Base-by-base conservation (phyloP, 2,888 invertebrate genomes). In the Aphidoletes aphidimyza region DNA sequence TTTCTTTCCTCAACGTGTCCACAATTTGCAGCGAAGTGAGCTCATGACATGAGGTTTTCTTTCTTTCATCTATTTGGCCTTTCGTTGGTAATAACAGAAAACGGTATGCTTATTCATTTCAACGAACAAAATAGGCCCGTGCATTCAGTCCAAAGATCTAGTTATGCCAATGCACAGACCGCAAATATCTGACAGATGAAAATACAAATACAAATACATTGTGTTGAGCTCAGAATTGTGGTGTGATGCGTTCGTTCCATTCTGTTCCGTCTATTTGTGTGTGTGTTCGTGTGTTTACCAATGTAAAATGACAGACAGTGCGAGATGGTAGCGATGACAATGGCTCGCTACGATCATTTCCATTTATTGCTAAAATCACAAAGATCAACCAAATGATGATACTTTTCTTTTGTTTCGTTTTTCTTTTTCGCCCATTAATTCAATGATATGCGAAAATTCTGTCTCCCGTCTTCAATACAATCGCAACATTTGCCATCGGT, bases 161-260 rank as follows among this genome's bases (percentile, higher is more conserved):
- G 54, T 54, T 54, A 54, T 54, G 54, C 54, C 54, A 22, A 54
- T 54, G 54, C 54, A 54, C 54, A 26, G 5, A 26, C 22, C 54
- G 17, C 49, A 22, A 26, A n/a, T 54, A 54, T 54, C 22, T 54
- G 54, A 54, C 54, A 26, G 54, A 54, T 54, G 26, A 54, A 14
- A 6, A 54, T 54, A 54, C 54, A n/a, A 47, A 47, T 47, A 47
- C n/a, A n/a, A n/a, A n/a, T 42, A 42, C 11, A 11, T 11, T 11
- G 11, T 42, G 8, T 42, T 11, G 42, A 42, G 42, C 42, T 11
- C n/a, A n/a, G n/a, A n/a, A n/a, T n/a, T n/a, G n/a, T n/a, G n/a
- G n/a, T n/a, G n/a, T n/a, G n/a, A n/a, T n/a, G n/a, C n/a, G n/a
- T n/a, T n/a, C n/a, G n/a, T n/a, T n/a, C n/a, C n/a, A n/a, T n/a